These are phyloP conservation scores for Aethina tumida DNA, from an alignment of 1,140 invertebrate species.

Conservation along the genomic window DNA sequence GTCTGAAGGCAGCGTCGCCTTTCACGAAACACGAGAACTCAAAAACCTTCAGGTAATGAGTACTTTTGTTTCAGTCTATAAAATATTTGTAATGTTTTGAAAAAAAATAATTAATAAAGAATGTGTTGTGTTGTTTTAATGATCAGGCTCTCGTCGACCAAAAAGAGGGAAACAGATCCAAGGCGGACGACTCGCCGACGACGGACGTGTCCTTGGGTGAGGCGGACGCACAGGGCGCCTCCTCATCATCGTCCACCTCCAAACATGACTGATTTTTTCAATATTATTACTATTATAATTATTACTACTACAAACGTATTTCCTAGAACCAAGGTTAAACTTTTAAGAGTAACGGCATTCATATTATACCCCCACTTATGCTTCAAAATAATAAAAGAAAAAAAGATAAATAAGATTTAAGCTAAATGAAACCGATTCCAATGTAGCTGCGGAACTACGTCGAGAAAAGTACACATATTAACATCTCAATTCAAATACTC, in stretches of 20 bases:
- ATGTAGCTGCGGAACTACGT: neutral
- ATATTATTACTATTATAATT: constrained; percentile 12
- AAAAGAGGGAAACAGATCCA: constrained; percentile 12
- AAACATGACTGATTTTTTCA: constrained; percentile 24
- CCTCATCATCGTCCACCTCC: too few species aligned
- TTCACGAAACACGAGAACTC: constrained; percentile 37
- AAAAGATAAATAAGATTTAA: too few species aligned
- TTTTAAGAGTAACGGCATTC: constrained; percentile 1
- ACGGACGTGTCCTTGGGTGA: neutral
- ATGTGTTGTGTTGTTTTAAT: neutral
- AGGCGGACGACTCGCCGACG: constrained; percentile 6
- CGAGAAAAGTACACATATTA: constrained; percentile 3
- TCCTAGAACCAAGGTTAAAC: neutral
- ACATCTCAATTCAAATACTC: too few species aligned
- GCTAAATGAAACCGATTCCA: neutral
- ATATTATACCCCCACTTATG: too few species aligned
- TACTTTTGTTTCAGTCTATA: neutral
- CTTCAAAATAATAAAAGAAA: too few species aligned
- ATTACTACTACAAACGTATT: neutral
- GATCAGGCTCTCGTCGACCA: constrained; percentile 19
- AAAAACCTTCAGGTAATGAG: constrained; percentile 37
- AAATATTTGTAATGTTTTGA: neutral
- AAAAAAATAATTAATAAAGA: constrained; percentile 1
- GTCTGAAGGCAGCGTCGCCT: constrained; percentile 42
- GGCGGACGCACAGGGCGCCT: neutral